Evolutionary conservation across 2,797 vertebrate genomes (phyloP), one percentile per base, ranked within the genome.

Genomic region (Myripristis murdjan): DNA sequence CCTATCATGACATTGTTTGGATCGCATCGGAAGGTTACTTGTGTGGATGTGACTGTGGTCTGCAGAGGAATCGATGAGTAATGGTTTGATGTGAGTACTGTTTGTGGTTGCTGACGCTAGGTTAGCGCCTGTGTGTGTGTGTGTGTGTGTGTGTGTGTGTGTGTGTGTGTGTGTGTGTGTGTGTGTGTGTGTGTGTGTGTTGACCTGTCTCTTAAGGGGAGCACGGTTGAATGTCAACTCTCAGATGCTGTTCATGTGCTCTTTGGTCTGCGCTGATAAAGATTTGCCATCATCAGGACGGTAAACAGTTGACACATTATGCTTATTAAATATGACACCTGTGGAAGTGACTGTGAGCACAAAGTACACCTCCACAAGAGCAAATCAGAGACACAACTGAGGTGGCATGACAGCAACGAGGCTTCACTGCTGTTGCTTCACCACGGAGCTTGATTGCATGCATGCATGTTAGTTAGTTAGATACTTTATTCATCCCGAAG

Each of bases 21-120:
- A 20, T 49, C 26, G 69, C 63, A 54, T 69, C 28, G 62, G 47
- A 64, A 46, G 47, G 55, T 68, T 60, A 67, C 72, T 72, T 41
- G 70, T 35, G 69, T 82, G n/a, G n/a, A 60, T n/a, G 39, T 54
- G 55, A 56, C n/a, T n/a, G n/a, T 28, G 46, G 15, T 51, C 47
- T 71, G 75, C 24, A 2, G 64, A 69, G 82, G 82, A 86, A 83
- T 79, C 79, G 83, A 81, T 87, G 83, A 84, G 46, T 87, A 52
- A 79, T 84, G n/a, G 84, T 87, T 87, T 83, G 80, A 84, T 57
- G 41, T n/a, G 47, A 77, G 77, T 51, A 75, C 47, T 24, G 54
- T 71, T 72, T 7, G 67, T 49, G 67, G 67, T 49, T 57, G 67
- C 62, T 66, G 71, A 75, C 65, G 46, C 7, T 15, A 16, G 20